Conservation (phyloP, 2,888 invertebrate genomes). For the Euphydryas editha region DNA sequence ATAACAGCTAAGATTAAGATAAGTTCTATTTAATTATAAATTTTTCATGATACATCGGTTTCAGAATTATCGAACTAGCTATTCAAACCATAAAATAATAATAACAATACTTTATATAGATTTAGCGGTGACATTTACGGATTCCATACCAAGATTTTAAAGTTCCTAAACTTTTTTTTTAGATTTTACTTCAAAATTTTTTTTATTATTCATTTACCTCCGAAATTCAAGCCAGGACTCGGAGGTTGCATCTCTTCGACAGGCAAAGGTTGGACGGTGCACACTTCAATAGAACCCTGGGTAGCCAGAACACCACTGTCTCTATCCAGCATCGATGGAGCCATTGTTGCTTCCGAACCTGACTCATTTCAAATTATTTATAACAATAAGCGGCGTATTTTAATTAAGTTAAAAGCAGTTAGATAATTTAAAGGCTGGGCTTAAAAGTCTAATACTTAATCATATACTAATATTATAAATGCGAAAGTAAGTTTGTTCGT, state of each 20-base stretch:
- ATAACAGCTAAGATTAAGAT: too few relatives aligned
- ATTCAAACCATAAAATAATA: too few relatives aligned
- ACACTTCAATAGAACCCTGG: conserved; percentile 65
- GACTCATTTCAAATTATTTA: background rate
- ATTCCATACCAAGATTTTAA: background rate
- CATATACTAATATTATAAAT: too few relatives aligned
- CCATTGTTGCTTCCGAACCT: conserved; percentile 78
- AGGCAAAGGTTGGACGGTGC: conserved; percentile 54
- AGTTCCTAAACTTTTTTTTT: background rate
- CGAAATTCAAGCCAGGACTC: conserved; percentile 68
- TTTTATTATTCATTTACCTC: conserved; percentile 52
- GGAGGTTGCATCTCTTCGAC: conserved; percentile 65
- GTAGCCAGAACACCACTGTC: conserved; percentile 66
- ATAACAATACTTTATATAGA: too few relatives aligned
- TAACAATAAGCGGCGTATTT: background rate
- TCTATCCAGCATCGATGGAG: conserved; percentile 68
- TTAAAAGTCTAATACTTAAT: too few relatives aligned
- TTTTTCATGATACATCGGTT: too few relatives aligned
- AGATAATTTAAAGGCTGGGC: background rate
- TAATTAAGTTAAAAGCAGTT: background rate
- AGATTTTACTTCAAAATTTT: too few relatives aligned
- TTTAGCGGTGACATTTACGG: too few relatives aligned
- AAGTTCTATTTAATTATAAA: too few relatives aligned
- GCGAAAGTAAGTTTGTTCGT: too few relatives aligned
- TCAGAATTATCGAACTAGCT: too few relatives aligned